A percentile compares a stretch with the other conserved stretches of the same genome.
Evolutionary conservation across 2,888 invertebrate genomes (phyloP).

Genomic region (Yponomeuta evonymella): DNA sequence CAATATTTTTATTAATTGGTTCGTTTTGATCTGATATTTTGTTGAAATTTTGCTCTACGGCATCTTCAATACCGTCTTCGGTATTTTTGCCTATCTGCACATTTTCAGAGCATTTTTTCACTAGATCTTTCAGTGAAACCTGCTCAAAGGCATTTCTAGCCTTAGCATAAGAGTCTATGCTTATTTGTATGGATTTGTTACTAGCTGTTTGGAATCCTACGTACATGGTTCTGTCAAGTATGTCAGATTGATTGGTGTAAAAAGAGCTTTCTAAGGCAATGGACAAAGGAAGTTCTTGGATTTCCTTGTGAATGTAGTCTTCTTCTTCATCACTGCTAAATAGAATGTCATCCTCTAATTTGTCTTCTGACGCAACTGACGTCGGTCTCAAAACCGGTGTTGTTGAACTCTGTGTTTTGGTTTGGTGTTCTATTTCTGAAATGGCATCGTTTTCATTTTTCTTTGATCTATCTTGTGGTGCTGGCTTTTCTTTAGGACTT

Average conservation of each 20-base stretch:
- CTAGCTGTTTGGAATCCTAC: slow-evolving; percentile 66
- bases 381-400: neutral
- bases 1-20: slow-evolving; percentile 17
- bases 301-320: slow-evolving; percentile 33
- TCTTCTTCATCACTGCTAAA: slow-evolving; percentile 66
- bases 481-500: neutral
- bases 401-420: slow-evolving; percentile 8
- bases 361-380: slow-evolving; percentile 16
- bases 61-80: too few species aligned
- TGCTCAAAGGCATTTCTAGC: slow-evolving; percentile 44
- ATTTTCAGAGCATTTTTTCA: slow-evolving; percentile 27
- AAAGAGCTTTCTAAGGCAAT: slow-evolving; percentile 51
- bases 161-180: slow-evolving; percentile 45
- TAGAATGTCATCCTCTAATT: slow-evolving; percentile 50
- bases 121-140: slow-evolving; percentile 38
- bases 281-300: slow-evolving; percentile 50
- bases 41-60: too few species aligned
- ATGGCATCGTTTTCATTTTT: slow-evolving; percentile 22
- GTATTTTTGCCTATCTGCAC: neutral
- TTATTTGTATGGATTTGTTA: slow-evolving; percentile 56
- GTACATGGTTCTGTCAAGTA: slow-evolving; percentile 52
- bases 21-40: neutral
- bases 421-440: slow-evolving; percentile 18
- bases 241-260: slow-evolving; percentile 34
- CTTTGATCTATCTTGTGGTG: slow-evolving; percentile 21